phyloP scores from a whole-genome alignment of 2,113 vertebrate species.

The Malurus alboscapulatus region DNA sequence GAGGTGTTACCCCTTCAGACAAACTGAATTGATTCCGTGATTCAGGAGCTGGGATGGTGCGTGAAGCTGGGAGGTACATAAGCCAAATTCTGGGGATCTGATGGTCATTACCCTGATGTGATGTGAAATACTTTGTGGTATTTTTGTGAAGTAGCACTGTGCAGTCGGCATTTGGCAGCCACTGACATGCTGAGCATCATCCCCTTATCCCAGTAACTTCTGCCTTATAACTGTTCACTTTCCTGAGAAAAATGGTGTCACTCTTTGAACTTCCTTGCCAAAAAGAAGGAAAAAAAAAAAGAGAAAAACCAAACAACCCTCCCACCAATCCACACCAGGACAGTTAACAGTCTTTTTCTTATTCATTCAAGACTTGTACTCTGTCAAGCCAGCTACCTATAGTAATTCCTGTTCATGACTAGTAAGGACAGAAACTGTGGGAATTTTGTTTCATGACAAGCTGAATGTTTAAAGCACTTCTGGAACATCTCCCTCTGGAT shows the following conservation, averaged over 20 bases:
- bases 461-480: not conserved
- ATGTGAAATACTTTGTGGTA: not conserved
- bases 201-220: not conserved
- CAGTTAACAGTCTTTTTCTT: not conserved
- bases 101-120: not conserved
- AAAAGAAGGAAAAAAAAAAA: not conserved
- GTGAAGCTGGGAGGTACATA: accelerated
- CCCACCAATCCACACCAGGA: too few species aligned
- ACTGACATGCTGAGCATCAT: not conserved
- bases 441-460: not conserved
- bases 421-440: not conserved
- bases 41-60: accelerated
- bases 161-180: not conserved
- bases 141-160: not conserved
- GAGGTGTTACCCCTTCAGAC: not conserved
- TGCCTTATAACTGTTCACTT: not conserved
- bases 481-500: not conserved
- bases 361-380: not conserved
- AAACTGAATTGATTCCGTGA: not conserved
- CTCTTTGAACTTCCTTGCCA: not conserved
- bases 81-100: not conserved
- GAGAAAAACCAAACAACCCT: not conserved
- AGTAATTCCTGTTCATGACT: not conserved
- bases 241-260: not conserved
- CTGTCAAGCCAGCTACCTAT: not conserved